Evolutionary conservation across 2,113 vertebrate genomes (phyloP), one percentile per base, ranked within the genome.

Genomic region (Periophthalmodon schlosseri): DNA sequence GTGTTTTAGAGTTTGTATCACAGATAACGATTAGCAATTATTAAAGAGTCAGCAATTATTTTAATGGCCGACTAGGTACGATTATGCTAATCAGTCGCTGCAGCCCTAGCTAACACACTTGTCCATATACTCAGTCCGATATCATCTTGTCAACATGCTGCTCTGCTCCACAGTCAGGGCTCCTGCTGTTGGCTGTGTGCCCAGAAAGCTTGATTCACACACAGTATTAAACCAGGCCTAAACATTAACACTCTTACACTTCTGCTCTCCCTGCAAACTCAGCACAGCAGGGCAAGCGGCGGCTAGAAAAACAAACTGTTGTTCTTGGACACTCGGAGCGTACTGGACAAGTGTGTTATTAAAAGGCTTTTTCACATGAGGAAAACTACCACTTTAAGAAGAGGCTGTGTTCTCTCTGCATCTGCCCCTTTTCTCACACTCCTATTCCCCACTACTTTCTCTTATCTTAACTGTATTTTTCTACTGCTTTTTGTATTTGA

Each of bases 141-240:
- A 72, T 72, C 76, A 69, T 81, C 74, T 47, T 77, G 76, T 87
- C 79, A 84, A 86, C 77, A 76, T 61, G 74, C 66, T 44, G 36
- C 54, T 69, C 67, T 72, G 74, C 73, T 78, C 77, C 61, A 70
- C 79, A 47, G 44, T 65, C 63, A 50, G 74, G 70, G 72, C 76
- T 78, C 57, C 24, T 60, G 20, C 63, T 64, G 69, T 64, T 88
- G 86, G 79, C 67, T 1, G 33, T 28, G 56, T 74, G 68, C 79
- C 79, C 79, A 76, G 81, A 73, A 74, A 75, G 68, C 81, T 78
- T 78, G 52, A 87, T 84, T 77, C 24, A 79, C 34, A 76, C 61
- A 77, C 78, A 82, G 56, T 18, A 67, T 72, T 68, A 71, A 72
- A 79, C 44, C 14, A 21, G 3, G 44, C 67, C 39, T 69, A 58